phyloP scores from a whole-genome alignment of 2,888 invertebrate species.

The Agrypnus murinus region DNA sequence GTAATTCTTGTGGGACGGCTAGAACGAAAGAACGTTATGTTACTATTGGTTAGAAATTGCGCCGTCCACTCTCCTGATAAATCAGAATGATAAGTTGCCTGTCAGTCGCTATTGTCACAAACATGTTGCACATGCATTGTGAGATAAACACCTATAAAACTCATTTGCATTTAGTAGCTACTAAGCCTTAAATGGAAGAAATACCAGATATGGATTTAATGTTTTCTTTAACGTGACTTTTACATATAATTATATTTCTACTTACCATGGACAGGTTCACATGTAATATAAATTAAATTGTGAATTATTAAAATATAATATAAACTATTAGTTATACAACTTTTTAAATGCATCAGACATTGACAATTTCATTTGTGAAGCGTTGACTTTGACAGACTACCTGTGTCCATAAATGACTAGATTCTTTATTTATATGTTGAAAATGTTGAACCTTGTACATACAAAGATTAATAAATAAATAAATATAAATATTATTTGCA shows the following conservation, averaged over 20 bases:
- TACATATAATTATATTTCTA: slow-evolving; percentile 1
- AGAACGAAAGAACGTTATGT: slow-evolving; percentile 1
- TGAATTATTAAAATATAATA: slow-evolving; percentile 24
- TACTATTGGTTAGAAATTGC: slow-evolving; percentile 33
- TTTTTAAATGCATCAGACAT: slow-evolving; percentile 29
- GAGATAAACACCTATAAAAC: slow-evolving; percentile 33
- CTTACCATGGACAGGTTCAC: slow-evolving; percentile 34
- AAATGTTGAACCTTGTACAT: too few species aligned
- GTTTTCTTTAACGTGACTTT: neutral
- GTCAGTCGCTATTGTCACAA: slow-evolving; percentile 51
- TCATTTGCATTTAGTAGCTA: slow-evolving; percentile 32
- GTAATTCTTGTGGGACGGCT: slow-evolving; percentile 32
- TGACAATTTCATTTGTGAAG: slow-evolving; percentile 34
- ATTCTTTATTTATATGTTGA: too few species aligned
- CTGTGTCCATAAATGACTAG: neutral
- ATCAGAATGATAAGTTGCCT: slow-evolving; percentile 54
- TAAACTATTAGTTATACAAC: slow-evolving; percentile 26
- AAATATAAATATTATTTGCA: too few species aligned
- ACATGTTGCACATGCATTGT: slow-evolving; percentile 38
- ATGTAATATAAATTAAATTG: slow-evolving; percentile 11
- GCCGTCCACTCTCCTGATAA: slow-evolving; percentile 50
- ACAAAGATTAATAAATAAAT: too few species aligned
- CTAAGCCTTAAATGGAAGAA: slow-evolving; percentile 33
- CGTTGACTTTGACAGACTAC: slow-evolving; percentile 6
- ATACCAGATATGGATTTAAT: neutral